Conservation (phyloP, 2,113 vertebrate genomes). For the Jaculus jaculus region DNA sequence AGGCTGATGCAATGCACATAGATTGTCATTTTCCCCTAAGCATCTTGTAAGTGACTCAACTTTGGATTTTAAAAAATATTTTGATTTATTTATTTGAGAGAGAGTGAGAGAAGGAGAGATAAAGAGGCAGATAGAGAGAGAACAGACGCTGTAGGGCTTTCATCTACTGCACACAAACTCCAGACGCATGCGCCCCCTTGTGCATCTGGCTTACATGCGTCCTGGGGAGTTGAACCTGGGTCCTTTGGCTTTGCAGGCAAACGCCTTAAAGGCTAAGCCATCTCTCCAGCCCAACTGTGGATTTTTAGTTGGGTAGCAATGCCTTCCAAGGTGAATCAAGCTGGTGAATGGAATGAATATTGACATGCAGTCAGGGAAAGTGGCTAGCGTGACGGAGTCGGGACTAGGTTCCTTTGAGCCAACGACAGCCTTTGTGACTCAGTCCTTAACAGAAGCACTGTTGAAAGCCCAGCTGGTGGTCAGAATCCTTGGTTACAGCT, state of each 20-base stretch:
- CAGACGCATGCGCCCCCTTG: too few species aligned
- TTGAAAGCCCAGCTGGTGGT: conserved; percentile 37
- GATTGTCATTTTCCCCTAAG: not conserved
- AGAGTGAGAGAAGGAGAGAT: too few species aligned
- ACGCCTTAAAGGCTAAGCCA: too few species aligned
- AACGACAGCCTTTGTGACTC: not conserved
- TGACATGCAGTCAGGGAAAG: not conserved
- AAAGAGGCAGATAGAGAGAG: too few species aligned
- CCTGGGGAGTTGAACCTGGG: too few species aligned
- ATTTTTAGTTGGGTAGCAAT: not conserved
- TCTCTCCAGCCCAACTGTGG: not conserved
- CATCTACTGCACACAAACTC: too few species aligned
- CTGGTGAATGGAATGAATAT: not conserved
- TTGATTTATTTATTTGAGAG: too few species aligned
- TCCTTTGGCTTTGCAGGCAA: too few species aligned
- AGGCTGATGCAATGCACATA: not conserved
- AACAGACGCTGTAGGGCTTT: too few species aligned
- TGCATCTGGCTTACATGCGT: too few species aligned
- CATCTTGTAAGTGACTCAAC: not conserved
- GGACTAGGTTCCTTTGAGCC: not conserved
- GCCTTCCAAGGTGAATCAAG: not conserved
- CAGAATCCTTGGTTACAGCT: conserved; percentile 52
- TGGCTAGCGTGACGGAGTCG: not conserved
- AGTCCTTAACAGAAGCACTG: not conserved
- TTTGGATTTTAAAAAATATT: not conserved